Conservation (phyloP, 2,797 vertebrate genomes). For the Oreochromis mossambicus region DNA sequence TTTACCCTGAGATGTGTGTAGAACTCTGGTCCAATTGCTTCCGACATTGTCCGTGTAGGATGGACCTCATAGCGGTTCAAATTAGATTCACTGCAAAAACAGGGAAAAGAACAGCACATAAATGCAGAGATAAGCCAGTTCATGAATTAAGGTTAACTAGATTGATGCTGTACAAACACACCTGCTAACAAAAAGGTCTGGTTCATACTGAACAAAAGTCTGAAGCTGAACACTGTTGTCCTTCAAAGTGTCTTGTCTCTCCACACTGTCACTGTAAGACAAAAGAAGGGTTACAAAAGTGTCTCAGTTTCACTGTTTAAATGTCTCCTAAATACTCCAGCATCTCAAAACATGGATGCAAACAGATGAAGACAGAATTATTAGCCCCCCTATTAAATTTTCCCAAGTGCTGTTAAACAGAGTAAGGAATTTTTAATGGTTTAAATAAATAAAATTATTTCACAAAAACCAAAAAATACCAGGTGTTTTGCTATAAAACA, state of each 20-base stretch:
- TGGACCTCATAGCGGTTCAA: constrained; percentile 90
- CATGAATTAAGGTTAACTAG: neutral
- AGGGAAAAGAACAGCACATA: neutral
- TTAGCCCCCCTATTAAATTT: neutral
- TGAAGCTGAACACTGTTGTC: constrained; percentile 83
- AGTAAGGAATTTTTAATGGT: neutral
- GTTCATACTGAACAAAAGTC: constrained; percentile 82
- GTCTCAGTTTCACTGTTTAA: neutral
- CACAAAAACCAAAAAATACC: neutral
- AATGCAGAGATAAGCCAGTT: neutral
- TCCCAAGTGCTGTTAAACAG: neutral
- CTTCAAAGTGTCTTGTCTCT: constrained; percentile 73
- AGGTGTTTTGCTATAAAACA: neutral
- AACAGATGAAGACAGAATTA: neutral
- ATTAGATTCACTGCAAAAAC: constrained; percentile 79
- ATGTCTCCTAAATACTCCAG: neutral
- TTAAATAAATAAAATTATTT: neutral
- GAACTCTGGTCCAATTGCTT: constrained; percentile 85
- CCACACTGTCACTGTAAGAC: constrained; percentile 81
- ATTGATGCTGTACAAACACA: neutral
- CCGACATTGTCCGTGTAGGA: constrained; percentile 76
- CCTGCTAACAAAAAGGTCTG: constrained; percentile 88
- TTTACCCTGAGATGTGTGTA: constrained; percentile 84
- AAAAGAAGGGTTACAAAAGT: neutral
- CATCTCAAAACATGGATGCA: neutral